These are phyloP conservation scores for Tachysurus fulvidraco DNA, from an alignment of 2,113 vertebrate species.

Conservation along the genomic window DNA sequence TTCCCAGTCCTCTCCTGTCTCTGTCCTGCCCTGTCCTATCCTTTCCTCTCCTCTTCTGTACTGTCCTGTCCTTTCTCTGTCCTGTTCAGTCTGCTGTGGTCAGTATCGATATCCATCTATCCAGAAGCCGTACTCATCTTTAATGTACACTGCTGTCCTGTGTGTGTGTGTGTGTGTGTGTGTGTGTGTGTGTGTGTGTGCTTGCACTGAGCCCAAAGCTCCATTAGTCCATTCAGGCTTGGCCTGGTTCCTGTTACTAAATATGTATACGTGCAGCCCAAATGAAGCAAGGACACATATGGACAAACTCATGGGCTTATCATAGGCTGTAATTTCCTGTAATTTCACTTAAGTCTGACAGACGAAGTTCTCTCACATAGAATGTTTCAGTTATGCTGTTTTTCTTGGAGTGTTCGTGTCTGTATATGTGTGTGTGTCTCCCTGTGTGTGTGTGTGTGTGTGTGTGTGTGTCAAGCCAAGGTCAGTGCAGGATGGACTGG, in stretches of 20 bases:
- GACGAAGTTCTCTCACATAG: constrained; percentile 22
- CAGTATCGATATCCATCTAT: neutral
- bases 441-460: constrained; percentile 3
- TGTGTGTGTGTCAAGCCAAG: constrained; percentile 25
- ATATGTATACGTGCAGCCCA: constrained; percentile 39
- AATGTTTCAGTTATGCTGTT: constrained; percentile 32
- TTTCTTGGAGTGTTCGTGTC: constrained; percentile 26
- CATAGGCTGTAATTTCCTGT: constrained; percentile 28
- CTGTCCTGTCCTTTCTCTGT: neutral
- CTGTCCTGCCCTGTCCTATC: neutral
- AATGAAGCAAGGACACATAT: constrained; percentile 37
- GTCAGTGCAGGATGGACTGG: constrained; percentile 45
- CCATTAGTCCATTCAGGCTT: constrained; percentile 26
- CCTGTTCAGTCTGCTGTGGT: neutral
- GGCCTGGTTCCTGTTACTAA: constrained; percentile 55
- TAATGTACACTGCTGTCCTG: constrained; percentile 21
- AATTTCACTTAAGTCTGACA: constrained; percentile 21
- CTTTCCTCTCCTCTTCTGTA: neutral
- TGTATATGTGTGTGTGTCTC: constrained; percentile 1
- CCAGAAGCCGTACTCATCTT: constrained; percentile 21
- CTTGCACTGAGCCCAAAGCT: constrained; percentile 1
- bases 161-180: neutral
- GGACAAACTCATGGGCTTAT: constrained; percentile 37
- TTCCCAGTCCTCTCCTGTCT: neutral
- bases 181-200: constrained; percentile 4